These are phyloP conservation scores for Oxyruncus cristatus DNA, from an alignment of 2,113 vertebrate species.

Conservation along the genomic window DNA sequence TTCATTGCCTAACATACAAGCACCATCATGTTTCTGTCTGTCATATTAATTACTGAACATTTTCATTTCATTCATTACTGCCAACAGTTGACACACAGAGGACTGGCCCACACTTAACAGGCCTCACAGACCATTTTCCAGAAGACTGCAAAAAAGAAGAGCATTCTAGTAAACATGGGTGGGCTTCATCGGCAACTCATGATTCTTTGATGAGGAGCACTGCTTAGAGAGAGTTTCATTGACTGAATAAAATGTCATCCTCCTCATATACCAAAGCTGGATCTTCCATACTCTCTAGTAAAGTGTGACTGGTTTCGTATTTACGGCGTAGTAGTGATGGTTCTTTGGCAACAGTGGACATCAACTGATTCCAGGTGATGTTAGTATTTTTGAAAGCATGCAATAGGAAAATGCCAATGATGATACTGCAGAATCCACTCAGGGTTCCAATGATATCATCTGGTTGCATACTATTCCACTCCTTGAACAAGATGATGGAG, in stretches of 20 bases:
- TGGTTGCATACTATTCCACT: slow-evolving; percentile 77
- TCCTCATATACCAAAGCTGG: slow-evolving; percentile 51
- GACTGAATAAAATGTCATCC: slow-evolving; percentile 67
- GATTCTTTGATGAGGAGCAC: background rate
- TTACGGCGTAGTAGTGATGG: background rate
- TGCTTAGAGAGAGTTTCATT: background rate
- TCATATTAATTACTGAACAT: background rate
- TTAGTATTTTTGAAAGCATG: slow-evolving; percentile 77
- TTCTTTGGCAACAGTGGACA: slow-evolving; percentile 50
- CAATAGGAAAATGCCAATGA: slow-evolving; percentile 80
- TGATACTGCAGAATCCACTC: slow-evolving; percentile 78
- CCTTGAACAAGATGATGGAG: slow-evolving; percentile 81
- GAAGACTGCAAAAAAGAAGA: background rate
- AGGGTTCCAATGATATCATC: slow-evolving; percentile 75
- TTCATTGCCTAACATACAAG: background rate
- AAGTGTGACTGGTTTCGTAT: slow-evolving; percentile 58
- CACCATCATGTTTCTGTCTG: background rate
- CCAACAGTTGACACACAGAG: background rate
- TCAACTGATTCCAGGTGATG: slow-evolving; percentile 76
- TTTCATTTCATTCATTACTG: background rate
- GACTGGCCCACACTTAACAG: background rate
- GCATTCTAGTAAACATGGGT: background rate
- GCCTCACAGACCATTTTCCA: background rate
- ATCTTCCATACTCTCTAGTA: slow-evolving; percentile 68
- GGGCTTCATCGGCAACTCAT: background rate